Base-by-base conservation (phyloP, 30 jellyfish, hydroid and myxozoan genomes). In the Clytia hemisphaerica region DNA sequence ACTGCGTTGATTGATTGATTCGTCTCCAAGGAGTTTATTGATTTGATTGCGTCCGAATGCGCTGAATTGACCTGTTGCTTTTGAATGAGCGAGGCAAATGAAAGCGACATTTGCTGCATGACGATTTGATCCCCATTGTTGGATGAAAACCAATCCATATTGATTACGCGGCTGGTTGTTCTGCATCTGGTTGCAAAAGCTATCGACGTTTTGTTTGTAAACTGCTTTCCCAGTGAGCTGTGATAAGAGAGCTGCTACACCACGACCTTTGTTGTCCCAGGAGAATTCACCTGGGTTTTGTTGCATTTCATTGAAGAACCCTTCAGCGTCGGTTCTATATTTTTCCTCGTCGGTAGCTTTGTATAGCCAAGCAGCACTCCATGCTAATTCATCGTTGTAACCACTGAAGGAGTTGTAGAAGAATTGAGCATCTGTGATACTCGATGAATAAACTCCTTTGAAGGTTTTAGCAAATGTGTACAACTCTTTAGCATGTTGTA, bases 81-180 rank as follows among this genome's bases (percentile, higher is more conserved):
- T 67, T 14, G 86, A 71, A 2, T 71, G 78, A 53, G 55, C 74
- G 16, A 82, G 78, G 53, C 92, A 82, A 1, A 63, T 35, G 63
- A 73, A 82, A 1, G 94, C 94, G 7, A 82, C 92, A 34, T 82
- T 82, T 15, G 94, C 94, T 2, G 92, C 92, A 31, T 73, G 94
- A 28, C 92, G 33, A 67, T 73, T 82, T 15, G 94, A 22, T 15
- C 94, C 94, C 92, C 92, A 82, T 55, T 75, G 45, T n/a, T 62
- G 29, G 49, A 82, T 40, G 55, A 29, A 73, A 16, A 74, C 94
- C 61, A 82, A 54, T 0, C 94, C 92, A 5, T 44, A 49, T 2
- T 92, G 91, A 14, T 92, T 82, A 27, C 77, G 47, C 4, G 53
- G 72, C 27, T 58, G 59, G 26, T 42, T 63, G 6, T 45, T 38